These are phyloP conservation scores for Thera britannica DNA, from an alignment of 2,888 invertebrate genomes.

Conservation along the genomic window DNA sequence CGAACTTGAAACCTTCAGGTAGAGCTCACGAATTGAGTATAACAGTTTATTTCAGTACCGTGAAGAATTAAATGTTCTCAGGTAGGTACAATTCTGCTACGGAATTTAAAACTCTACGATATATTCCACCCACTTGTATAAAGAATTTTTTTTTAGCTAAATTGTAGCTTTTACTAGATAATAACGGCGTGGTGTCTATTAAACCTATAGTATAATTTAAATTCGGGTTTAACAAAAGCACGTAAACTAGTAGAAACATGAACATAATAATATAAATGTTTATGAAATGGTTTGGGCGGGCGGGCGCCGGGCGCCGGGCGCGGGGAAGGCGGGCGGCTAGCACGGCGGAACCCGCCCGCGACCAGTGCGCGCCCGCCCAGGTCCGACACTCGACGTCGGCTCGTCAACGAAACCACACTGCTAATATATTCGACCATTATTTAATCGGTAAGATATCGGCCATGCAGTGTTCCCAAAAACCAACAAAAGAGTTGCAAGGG, in stretches of 20 bases:
- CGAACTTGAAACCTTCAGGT: slow-evolving; percentile 61
- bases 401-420: slow-evolving; percentile 81
- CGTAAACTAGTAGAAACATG: slow-evolving; percentile 57
- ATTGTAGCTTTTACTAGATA: background rate
- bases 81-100: background rate
- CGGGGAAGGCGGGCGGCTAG: slow-evolving; percentile 55
- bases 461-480: slow-evolving; percentile 56
- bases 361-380: slow-evolving; percentile 82
- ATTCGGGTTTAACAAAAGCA: slow-evolving; percentile 49
- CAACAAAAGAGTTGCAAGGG: slow-evolving; percentile 11
- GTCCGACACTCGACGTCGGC: slow-evolving; percentile 85
- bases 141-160: too few relatives aligned
- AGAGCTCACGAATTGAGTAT: slow-evolving; percentile 43
- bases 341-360: slow-evolving; percentile 56
- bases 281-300: slow-evolving; percentile 61
- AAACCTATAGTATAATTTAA: slow-evolving; percentile 32
- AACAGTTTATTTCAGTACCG: slow-evolving; percentile 48
- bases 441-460: slow-evolving; percentile 77
- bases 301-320: slow-evolving; percentile 51
- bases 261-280: slow-evolving; percentile 64
- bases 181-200: background rate
- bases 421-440: slow-evolving; percentile 76
- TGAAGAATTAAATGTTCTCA: slow-evolving; percentile 2
- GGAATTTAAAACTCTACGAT: background rate
- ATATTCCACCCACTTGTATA: background rate